Conservation (phyloP, 1,140 invertebrate species). For the Drosophila pectinifera region DNA sequence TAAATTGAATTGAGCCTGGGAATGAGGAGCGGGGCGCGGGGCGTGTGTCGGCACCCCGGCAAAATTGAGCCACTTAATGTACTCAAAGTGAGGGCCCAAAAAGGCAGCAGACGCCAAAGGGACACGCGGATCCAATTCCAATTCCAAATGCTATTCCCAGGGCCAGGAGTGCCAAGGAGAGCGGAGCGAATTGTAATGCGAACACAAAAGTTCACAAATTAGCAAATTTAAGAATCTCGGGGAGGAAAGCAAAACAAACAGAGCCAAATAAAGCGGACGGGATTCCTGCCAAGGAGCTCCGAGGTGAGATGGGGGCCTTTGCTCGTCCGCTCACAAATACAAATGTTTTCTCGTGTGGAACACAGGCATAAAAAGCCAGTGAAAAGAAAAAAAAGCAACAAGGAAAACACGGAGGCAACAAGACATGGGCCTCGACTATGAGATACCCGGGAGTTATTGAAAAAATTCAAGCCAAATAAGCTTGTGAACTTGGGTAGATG, state of each 20-base stretch:
- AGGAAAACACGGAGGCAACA: not conserved
- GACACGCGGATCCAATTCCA: slow-evolving; percentile 41
- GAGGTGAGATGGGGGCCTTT: slow-evolving; percentile 42
- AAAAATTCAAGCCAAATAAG: no score
- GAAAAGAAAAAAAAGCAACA: slow-evolving; percentile 21
- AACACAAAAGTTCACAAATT: slow-evolving; percentile 81
- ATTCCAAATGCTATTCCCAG: slow-evolving; percentile 57
- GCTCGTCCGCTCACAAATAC: slow-evolving; percentile 57
- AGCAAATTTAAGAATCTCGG: slow-evolving; percentile 77
- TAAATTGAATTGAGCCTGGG: slow-evolving; percentile 67
- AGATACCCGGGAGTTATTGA: not conserved
- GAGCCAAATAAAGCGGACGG: slow-evolving; percentile 53
- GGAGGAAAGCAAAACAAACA: slow-evolving; percentile 54
- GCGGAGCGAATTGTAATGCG: slow-evolving; percentile 72
- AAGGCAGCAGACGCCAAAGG: slow-evolving; percentile 30
- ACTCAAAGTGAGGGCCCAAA: slow-evolving; percentile 43
- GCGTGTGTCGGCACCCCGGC: slow-evolving; percentile 1
- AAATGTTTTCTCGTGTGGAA: slow-evolving; percentile 74
- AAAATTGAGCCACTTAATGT: slow-evolving; percentile 75
- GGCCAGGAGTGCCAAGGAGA: slow-evolving; percentile 31
- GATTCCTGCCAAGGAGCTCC: slow-evolving; percentile 27
- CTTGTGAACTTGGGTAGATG: no score
- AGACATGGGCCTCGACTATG: not conserved
- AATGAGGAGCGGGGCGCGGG: not conserved
- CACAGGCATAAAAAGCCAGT: slow-evolving; percentile 55